Evolutionary conservation across 2,888 invertebrate species (phyloP).

Genomic region (Melipona bicolor): DNA sequence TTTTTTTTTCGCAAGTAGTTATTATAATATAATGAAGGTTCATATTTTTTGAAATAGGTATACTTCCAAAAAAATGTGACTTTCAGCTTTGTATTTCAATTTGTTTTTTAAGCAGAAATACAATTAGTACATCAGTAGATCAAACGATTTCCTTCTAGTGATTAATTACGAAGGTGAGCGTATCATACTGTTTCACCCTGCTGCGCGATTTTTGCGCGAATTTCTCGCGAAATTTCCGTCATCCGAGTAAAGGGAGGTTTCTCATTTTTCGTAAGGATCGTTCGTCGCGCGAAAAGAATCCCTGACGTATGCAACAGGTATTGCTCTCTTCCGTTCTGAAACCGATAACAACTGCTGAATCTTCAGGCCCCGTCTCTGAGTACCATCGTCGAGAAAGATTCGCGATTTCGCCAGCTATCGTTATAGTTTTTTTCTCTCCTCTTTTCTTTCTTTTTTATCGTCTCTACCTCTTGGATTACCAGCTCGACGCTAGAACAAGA

Average conservation of each 20-base stretch:
- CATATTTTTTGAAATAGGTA: too few relatives aligned
- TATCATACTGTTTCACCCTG: too few relatives aligned
- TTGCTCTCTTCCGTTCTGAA: conserved; percentile 69
- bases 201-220: too few relatives aligned
- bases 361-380: conserved; percentile 72
- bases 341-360: conserved; percentile 80
- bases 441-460: neutral
- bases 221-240: neutral
- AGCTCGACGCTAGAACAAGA: conserved; percentile 1
- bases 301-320: conserved; percentile 76
- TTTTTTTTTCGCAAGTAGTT: too few relatives aligned
- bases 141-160: too few relatives aligned
- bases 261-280: conserved; percentile 31
- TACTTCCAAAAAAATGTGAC: too few relatives aligned
- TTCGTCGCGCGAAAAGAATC: conserved; percentile 62
- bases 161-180: too few relatives aligned
- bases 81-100: too few relatives aligned
- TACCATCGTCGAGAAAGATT: conserved; percentile 77
- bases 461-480: neutral
- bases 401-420: conserved; percentile 63
- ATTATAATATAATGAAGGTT: too few relatives aligned
- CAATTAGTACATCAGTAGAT: too few relatives aligned
- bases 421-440: neutral
- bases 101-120: too few relatives aligned
- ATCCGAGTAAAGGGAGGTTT: neutral